Conservation (phyloP, 2,113 vertebrate species). For the Thunnus maccoyii region DNA sequence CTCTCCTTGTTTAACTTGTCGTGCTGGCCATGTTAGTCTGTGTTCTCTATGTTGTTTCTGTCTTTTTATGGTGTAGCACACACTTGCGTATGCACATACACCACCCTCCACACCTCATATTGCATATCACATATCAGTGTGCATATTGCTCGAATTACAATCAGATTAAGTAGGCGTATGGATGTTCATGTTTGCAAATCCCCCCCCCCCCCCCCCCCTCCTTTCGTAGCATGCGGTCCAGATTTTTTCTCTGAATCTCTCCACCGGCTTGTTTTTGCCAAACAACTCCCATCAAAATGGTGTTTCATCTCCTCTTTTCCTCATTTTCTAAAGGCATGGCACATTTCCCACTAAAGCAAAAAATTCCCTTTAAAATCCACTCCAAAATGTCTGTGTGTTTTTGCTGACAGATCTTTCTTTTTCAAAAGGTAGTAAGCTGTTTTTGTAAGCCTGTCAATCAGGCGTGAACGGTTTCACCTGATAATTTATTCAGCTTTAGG, state of each 20-base stretch:
- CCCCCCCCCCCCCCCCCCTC: not conserved
- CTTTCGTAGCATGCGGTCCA: constrained; percentile 31
- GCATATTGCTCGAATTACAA: constrained; percentile 43
- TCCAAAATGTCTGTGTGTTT: constrained; percentile 35
- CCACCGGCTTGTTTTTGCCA: constrained; percentile 49
- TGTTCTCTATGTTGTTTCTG: not conserved
- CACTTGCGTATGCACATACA: not conserved
- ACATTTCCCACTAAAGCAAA: constrained; percentile 47
- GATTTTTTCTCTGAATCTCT: constrained; percentile 44
- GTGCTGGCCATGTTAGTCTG: constrained; percentile 12
- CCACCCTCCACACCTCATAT: not conserved
- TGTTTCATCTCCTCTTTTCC: constrained; percentile 55
- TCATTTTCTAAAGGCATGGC: constrained; percentile 47
- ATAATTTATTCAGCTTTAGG: constrained; percentile 61
- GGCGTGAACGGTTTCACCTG: not conserved
- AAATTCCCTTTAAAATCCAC: constrained; percentile 34
- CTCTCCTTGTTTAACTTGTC: constrained; percentile 27
- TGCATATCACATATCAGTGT: not conserved
- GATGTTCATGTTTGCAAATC: constrained; percentile 32
- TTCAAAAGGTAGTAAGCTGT: not conserved
- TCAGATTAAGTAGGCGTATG: constrained; percentile 27
- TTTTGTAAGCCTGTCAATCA: constrained; percentile 46
- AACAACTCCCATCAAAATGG: constrained; percentile 50
- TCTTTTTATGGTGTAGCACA: not conserved
- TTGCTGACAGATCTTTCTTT: constrained; percentile 28